Conservation (phyloP, 2,797 vertebrate genomes). For the Chaetodon trifasciatus region DNA sequence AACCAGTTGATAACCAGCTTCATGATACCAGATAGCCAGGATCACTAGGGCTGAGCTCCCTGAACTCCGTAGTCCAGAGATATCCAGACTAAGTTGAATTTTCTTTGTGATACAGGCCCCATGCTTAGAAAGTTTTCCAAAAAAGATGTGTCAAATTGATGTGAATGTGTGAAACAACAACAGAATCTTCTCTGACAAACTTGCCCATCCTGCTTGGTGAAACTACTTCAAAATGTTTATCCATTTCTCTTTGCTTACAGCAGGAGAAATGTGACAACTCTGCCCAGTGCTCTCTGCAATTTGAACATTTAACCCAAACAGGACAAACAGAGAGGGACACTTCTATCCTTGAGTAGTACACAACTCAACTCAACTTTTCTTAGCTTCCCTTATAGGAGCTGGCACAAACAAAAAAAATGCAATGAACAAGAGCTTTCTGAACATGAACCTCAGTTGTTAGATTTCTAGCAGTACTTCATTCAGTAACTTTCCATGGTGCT, state of each 20-base stretch:
- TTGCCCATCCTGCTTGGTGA: neutral
- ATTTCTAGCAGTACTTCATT: neutral
- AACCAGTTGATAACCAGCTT: neutral
- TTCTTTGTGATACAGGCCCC: neutral
- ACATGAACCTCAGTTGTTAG: neutral
- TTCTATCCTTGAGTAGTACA: neutral
- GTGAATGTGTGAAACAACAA: neutral
- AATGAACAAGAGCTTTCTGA: neutral
- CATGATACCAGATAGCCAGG: neutral
- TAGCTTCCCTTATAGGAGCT: neutral
- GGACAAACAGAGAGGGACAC: neutral
- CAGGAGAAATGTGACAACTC: neutral
- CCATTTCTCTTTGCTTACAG: neutral
- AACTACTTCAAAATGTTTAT: neutral
- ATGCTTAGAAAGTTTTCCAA: neutral
- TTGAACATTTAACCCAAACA: slow-evolving; percentile 7
- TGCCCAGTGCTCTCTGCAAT: neutral
- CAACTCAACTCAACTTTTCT: neutral
- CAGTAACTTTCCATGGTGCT: neutral
- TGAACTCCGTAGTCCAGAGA: neutral
- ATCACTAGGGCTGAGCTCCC: neutral
- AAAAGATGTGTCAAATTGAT: neutral
- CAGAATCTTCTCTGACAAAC: neutral
- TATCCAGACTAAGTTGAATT: neutral
- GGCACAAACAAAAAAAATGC: neutral